Evolutionary conservation across 2,797 vertebrate species (phyloP), one percentile per base, ranked within the genome.

Genomic region (Synaphobranchus kaupii): DNA sequence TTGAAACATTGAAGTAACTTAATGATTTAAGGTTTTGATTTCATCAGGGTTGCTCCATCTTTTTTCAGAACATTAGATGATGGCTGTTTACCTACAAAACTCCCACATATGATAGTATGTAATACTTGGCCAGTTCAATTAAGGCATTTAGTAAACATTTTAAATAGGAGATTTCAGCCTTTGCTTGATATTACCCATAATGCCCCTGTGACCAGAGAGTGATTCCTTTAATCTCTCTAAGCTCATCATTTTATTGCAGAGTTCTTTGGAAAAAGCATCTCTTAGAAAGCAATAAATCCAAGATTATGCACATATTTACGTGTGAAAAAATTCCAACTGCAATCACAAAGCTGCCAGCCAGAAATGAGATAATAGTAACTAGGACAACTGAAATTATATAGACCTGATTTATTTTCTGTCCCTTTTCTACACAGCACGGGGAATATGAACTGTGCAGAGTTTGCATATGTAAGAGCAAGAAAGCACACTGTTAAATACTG

Each of bases 1-100:
- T 90, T 90, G 88, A 91, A 90, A 87, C 88, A 88, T 81, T 88
- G 90, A 92, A 86, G 31, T 44, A 87, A 93, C 89, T 91, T 92
- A 93, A 94, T 90, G 78, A 48, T 84, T 68, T 80, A 80, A 73
- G 88, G 90, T 86, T 83, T 3, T 17, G 52, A 60, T 89, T 86
- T 80, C 44, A 80, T 39, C 8, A 15, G 76, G 76, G 10, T 47
- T 80, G 47, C 76, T 47, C 39, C 47, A 81, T 81, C 78, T 81
- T 48, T 25, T 81, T 50, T 78, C 8, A 8, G 31, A 76, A 48
- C 20, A 48, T 20, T 9, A 47, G 39, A 39, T 47, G 15, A 25
- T 47, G 39, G 20, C 76, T 80, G 78, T 81, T 48, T 50, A 50
- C 10, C 3, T 76, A 76, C 34, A 25, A 81, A 81, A 84, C 86